Conservation (phyloP, 2,113 vertebrate genomes). For the Platycercus adscitus region DNA sequence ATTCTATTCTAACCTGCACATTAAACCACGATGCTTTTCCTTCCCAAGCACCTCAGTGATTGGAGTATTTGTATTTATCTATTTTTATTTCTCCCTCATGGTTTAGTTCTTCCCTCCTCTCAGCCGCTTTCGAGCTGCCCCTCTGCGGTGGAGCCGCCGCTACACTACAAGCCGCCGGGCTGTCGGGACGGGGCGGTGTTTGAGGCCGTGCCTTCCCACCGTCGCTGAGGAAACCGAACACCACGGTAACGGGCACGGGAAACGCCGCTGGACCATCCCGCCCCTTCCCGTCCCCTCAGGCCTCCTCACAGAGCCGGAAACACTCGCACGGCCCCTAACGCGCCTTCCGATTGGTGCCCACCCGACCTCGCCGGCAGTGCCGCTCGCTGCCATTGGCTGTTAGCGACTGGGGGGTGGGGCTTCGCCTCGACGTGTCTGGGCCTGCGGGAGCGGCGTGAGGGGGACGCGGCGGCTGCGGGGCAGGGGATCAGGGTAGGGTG, state of each 20-base stretch:
- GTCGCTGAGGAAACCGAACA: neutral
- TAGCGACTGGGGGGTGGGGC: fast-evolving
- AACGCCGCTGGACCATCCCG: neutral
- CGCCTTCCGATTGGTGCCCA: neutral
- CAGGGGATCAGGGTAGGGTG: fast-evolving
- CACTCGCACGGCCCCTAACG: neutral
- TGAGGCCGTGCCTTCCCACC: too few species aligned
- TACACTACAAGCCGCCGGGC: fast-evolving
- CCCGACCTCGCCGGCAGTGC: fast-evolving
- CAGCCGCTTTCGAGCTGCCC: too few species aligned
- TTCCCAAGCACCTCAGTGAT: neutral
- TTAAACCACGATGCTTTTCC: neutral
- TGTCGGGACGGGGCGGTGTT: too few species aligned
- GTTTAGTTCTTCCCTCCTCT: neutral
- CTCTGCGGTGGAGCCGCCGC: too few species aligned
- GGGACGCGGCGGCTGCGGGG: neutral
- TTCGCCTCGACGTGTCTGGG: neutral
- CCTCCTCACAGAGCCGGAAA: neutral
- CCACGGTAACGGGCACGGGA: fast-evolving
- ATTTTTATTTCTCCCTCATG: neutral
- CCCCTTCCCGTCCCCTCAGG: neutral
- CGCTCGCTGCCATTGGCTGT: neutral
- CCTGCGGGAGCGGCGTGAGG: neutral
- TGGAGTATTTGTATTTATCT: neutral
- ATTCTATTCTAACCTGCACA: neutral